Evolutionary conservation across 2,888 invertebrate genomes (phyloP), one percentile per base, ranked within the genome.

Genomic region (Lepetodrilus schrolli): DNA sequence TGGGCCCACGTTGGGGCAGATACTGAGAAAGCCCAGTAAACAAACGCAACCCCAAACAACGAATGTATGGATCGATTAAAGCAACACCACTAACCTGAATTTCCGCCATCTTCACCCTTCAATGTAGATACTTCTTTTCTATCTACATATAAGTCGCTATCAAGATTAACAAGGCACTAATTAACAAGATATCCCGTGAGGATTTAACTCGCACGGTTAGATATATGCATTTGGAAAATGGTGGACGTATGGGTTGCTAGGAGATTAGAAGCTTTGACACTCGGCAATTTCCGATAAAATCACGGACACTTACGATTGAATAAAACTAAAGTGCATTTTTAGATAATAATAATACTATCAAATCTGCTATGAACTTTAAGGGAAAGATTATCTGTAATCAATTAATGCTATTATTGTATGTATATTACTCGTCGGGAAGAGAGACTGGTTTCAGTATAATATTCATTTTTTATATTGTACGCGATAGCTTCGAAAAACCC

Each of bases 51-150:
- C n/a, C n/a, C n/a, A n/a, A n/a, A n/a, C n/a, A n/a, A n/a, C n/a
- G n/a, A n/a, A 0, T 43, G 13, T 43, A 13, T 43, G n/a, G 43
- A 13, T 10, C 17, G 43, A 58, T 26, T 13, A n/a, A 13, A 7
- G 58, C 58, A n/a, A 10, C 17, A 34, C 17, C 58, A 58, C 58
- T 30, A 8, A 58, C 58, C 58, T 58, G 58, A 58, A 58, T 58
- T 34, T 58, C 58, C 58, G 58, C 58, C 58, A 58, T 58, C 17
- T 30, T 30, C 34, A 30, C 58, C 58, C 58, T 26, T 30, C 26
- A 17, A 17, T 58, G 5, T 58, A 26, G 13, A n/a, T 13, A 30
- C 5, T 30, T 58, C 34, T 30, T 26, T 58, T 58, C 26, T 58
- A 58, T 13, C 58, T 58, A 30, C 58, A 58, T 58, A 34, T 58